Conservation (phyloP, 2,113 vertebrate genomes). For the Rhinopomastus cyanomelas region DNA sequence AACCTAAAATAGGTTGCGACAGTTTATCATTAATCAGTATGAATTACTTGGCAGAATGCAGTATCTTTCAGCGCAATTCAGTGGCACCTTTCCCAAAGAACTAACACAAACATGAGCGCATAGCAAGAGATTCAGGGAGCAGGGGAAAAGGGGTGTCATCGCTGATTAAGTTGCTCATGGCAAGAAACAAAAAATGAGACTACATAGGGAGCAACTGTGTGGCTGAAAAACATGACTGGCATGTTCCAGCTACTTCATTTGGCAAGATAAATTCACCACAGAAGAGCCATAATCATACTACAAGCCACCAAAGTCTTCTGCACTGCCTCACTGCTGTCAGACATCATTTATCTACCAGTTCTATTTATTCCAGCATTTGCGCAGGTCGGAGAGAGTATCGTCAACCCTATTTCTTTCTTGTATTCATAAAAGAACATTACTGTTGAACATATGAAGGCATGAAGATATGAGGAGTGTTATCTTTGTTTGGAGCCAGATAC, state of each 20-base stretch:
- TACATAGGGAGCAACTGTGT: conserved; percentile 47
- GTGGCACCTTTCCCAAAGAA: conserved; percentile 61
- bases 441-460: neutral
- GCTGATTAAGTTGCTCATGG: conserved; percentile 35
- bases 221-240: conserved; percentile 42
- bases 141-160: conserved; percentile 44
- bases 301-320: neutral
- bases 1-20: conserved; percentile 40
- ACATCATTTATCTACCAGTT: neutral
- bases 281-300: conserved; percentile 10
- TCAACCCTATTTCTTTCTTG: neutral
- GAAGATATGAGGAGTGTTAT: neutral
- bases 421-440: neutral
- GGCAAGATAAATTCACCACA: conserved; percentile 31
- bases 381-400: neutral
- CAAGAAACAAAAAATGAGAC: conserved; percentile 42
- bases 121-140: neutral
- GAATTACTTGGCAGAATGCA: conserved; percentile 50
- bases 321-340: neutral
- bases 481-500: neutral
- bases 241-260: conserved; percentile 54
- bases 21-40: conserved; percentile 57
- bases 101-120: conserved; percentile 31
- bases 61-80: conserved; percentile 24
- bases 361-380: neutral